phyloP scores from a whole-genome alignment of 2,888 invertebrate genomes.

The Euzetes globulus region DNA sequence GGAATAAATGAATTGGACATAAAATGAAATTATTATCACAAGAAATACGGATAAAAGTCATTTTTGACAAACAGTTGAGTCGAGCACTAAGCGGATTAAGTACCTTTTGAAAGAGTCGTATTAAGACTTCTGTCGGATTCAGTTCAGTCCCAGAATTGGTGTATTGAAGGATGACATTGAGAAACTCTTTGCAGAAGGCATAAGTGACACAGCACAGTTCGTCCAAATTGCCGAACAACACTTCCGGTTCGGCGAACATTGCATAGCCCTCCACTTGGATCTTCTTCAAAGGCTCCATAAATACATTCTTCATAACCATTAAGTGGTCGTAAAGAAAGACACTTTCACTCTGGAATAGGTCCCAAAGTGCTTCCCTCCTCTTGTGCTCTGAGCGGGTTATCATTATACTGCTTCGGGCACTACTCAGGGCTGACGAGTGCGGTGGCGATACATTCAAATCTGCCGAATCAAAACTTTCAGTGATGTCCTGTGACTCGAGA shows the following conservation, averaged over 20 bases:
- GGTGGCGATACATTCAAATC: slow-evolving; percentile 21
- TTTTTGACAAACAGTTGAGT: not conserved
- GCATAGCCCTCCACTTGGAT: slow-evolving; percentile 59
- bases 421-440: slow-evolving; percentile 14
- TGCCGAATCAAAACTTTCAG: slow-evolving; percentile 18
- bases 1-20: slow-evolving; percentile 34
- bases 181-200: slow-evolving; percentile 55
- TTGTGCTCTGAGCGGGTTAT: slow-evolving; percentile 45
- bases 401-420: slow-evolving; percentile 38
- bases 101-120: slow-evolving; percentile 55
- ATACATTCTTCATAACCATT: slow-evolving; percentile 58
- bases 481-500: slow-evolving; percentile 13
- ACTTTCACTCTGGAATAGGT: slow-evolving; percentile 57
- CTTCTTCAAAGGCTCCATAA: slow-evolving; percentile 58
- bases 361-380: slow-evolving; percentile 56
- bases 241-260: slow-evolving; percentile 58
- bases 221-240: slow-evolving; percentile 57
- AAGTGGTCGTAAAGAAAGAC: slow-evolving; percentile 57
- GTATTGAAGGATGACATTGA: slow-evolving; percentile 50
- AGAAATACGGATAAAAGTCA: not conserved
- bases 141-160: slow-evolving; percentile 49
- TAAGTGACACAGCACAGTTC: slow-evolving; percentile 57
- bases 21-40: not conserved
- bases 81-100: slow-evolving; percentile 26
- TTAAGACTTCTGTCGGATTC: slow-evolving; percentile 53